phyloP scores from a whole-genome alignment of 2,888 invertebrate genomes.

The Apotomis betuletana region DNA sequence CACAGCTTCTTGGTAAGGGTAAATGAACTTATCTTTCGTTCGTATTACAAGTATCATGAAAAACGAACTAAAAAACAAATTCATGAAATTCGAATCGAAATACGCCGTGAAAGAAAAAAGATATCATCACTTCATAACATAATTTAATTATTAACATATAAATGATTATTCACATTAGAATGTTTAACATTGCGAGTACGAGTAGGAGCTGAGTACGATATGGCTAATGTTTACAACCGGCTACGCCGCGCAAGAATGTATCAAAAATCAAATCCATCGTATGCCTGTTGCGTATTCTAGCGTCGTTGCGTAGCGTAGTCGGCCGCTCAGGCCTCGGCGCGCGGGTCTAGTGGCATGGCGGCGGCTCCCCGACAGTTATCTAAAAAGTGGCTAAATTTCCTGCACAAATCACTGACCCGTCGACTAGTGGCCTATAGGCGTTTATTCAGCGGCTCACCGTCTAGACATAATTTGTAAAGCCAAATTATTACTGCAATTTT shows the following conservation, averaged over 20 bases:
- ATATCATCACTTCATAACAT: conserved; percentile 31
- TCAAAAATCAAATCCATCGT: not conserved
- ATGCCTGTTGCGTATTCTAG: not conserved
- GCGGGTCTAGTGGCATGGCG: not conserved
- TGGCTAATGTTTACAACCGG: conserved; percentile 26
- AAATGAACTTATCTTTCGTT: too few species aligned
- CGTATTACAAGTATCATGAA: too few species aligned
- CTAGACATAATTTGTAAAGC: too few species aligned
- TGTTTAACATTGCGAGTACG: conserved; percentile 58
- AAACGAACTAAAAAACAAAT: not conserved
- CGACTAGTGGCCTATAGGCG: not conserved
- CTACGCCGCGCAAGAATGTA: conserved; percentile 25
- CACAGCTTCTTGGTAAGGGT: too few species aligned
- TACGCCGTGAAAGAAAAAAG: not conserved
- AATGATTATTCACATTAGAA: conserved; percentile 66
- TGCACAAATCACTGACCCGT: not conserved
- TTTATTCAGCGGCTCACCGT: not conserved
- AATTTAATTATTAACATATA: conserved; percentile 41
- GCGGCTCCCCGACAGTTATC: not conserved
- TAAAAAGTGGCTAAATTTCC: not conserved
- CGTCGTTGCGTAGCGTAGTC: conserved; percentile 3
- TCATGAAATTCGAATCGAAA: not conserved
- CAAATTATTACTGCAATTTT: too few species aligned
- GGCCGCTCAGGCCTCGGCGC: not conserved
- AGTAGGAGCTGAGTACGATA: conserved; percentile 40